A percentile compares a stretch with the other conserved stretches of the same genome.
Evolutionary conservation across 2,113 vertebrate species (phyloP).

Genomic region (Ivindomyrus marchei): DNA sequence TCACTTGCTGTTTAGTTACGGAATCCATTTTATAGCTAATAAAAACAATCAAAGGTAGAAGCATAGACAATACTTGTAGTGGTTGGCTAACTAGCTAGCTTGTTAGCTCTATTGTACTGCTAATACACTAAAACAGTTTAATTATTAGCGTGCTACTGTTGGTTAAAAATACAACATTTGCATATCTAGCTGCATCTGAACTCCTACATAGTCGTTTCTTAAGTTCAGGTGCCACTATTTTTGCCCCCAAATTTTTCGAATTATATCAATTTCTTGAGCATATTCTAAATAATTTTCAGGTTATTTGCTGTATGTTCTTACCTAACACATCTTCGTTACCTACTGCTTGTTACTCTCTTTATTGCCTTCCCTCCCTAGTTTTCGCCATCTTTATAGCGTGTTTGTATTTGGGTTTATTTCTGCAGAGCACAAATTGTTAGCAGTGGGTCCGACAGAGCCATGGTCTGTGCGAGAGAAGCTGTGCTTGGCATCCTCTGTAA

Average conservation of each 20-base stretch:
- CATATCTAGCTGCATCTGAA: not conserved
- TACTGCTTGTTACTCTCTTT: not conserved
- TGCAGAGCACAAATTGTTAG: constrained; percentile 89
- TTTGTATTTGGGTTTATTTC: not conserved
- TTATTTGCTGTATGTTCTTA: not conserved
- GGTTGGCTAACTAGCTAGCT: not conserved
- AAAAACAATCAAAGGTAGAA: not conserved
- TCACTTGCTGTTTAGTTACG: not conserved
- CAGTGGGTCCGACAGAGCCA: constrained; percentile 86
- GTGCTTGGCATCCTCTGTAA: constrained; percentile 93
- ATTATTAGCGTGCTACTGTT: not conserved
- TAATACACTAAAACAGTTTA: not conserved
- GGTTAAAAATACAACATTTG: not conserved
- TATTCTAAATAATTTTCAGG: not conserved
- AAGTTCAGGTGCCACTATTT: not conserved
- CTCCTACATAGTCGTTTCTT: not conserved
- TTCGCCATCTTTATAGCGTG: not conserved
- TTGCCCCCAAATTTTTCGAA: not conserved
- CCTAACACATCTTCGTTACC: not conserved
- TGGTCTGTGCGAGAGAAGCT: constrained; percentile 96
- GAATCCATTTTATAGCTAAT: not conserved
- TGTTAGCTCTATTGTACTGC: not conserved
- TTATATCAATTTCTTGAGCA: not conserved
- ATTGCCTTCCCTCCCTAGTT: not conserved
- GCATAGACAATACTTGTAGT: not conserved